A percentile compares a stretch with the other conserved stretches of the same genome.
Evolutionary conservation across 1,140 invertebrate species (phyloP).

Genomic region (roundworm (Caenorhabditis elegans)): WBcel235 BX284603.4:5516501-5517000

Average conservation of each 20-base stretch:
- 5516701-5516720: neutral
- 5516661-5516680: neutral
- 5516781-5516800: too few species aligned
- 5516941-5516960: neutral
- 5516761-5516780: too few species aligned
- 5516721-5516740: neutral
- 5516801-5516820: neutral
- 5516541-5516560: neutral
- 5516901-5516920: neutral
- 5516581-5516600: constrained; percentile 3
- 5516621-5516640: neutral
- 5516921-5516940: constrained; percentile 9
- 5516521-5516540: neutral
- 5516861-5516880: neutral
- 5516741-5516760: neutral
- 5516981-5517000: too few species aligned
- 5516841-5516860: neutral
- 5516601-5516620: neutral
- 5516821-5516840: neutral
- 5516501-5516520: neutral
- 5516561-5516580: neutral
- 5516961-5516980: too few species aligned
- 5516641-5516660: neutral
- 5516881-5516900: neutral
- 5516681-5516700: constrained; percentile 5